Percentiles rank a stretch among this genome's conserved stretches.
These are phyloP conservation scores for Drosophila pseudotakahashii DNA, from an alignment of 2,888 invertebrate species.

Conservation along the genomic window DNA sequence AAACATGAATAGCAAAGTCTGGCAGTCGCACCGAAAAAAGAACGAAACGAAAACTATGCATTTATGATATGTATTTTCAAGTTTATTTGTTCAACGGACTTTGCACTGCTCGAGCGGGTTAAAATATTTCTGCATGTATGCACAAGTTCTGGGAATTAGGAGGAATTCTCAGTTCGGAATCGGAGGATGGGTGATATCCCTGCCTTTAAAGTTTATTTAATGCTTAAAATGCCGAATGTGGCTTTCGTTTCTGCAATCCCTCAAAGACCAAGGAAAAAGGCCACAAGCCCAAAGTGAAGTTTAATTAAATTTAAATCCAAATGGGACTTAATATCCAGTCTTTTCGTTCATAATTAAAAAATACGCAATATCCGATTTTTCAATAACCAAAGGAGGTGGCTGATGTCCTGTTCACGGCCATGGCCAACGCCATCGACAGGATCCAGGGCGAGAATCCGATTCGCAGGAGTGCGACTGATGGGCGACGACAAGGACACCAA, in stretches of 20 bases:
- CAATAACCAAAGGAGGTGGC: slow-evolving; percentile 48
- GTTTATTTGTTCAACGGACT: slow-evolving; percentile 54
- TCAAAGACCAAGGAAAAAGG: slow-evolving; percentile 4
- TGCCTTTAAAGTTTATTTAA: slow-evolving; percentile 26
- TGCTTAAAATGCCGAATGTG: slow-evolving; percentile 2
- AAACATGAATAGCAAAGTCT: slow-evolving; percentile 52
- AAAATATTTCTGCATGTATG: slow-evolving; percentile 47
- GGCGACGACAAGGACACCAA: slow-evolving; percentile 43
- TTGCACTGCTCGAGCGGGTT: slow-evolving; percentile 17
- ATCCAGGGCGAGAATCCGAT: slow-evolving; percentile 23
- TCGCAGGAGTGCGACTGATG: slow-evolving; percentile 50
- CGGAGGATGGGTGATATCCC: not conserved
- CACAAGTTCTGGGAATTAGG: slow-evolving; percentile 25
- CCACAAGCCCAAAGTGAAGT: slow-evolving; percentile 6
- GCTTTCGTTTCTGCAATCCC: slow-evolving; percentile 1
- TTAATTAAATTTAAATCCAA: slow-evolving; percentile 61
- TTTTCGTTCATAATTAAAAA: slow-evolving; percentile 62
- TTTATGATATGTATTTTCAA: slow-evolving; percentile 49
- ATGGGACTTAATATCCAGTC: slow-evolving; percentile 59
- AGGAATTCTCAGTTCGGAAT: slow-evolving; percentile 6
- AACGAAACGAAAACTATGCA: slow-evolving; percentile 26
- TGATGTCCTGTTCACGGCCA: slow-evolving; percentile 30
- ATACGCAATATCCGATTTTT: slow-evolving; percentile 64
- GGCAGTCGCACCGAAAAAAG: slow-evolving; percentile 18
- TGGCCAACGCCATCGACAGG: slow-evolving; percentile 16